Conservation (phyloP, 2,888 invertebrate species). For the Ophraella communa region DNA sequence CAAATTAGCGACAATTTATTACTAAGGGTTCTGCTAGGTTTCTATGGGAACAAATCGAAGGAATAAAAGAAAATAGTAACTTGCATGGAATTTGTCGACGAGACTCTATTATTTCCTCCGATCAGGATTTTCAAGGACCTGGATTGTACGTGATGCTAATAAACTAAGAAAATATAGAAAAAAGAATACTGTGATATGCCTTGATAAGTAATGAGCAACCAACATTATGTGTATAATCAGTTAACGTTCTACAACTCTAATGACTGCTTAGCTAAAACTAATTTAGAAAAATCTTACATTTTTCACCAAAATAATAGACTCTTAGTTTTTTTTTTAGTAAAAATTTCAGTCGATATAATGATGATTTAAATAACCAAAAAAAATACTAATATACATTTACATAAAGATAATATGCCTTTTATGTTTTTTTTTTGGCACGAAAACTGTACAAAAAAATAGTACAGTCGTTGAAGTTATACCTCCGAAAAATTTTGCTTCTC, state of each 20-base stretch:
- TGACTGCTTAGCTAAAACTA: constrained; percentile 11
- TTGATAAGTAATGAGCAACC: constrained; percentile 37
- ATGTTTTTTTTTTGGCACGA: constrained; percentile 7
- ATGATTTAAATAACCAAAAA: constrained; percentile 23
- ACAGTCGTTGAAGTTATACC: no score
- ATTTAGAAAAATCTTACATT: constrained; percentile 38
- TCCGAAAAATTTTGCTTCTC: no score
- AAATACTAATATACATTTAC: constrained; percentile 14
- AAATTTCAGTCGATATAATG: constrained; percentile 38
- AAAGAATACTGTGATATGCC: constrained; percentile 35
- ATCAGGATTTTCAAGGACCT: neutral
- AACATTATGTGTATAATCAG: neutral
- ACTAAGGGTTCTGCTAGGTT: no score
- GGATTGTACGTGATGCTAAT: constrained; percentile 17
- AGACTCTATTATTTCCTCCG: no score
- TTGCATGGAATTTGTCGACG: no score
- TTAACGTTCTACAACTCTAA: neutral
- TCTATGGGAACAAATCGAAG: no score
- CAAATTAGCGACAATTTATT: no score
- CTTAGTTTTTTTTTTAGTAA: constrained; percentile 25
- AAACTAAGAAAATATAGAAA: no score
- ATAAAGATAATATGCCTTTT: constrained; percentile 27
- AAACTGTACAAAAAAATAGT: no score
- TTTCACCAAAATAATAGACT: constrained; percentile 38
- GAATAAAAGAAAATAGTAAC: no score